Percentiles rank a stretch among this genome's conserved stretches.
Evolutionary conservation across 2,797 vertebrate genomes (phyloP).

Genomic region (Gephyroberyx darwinii): DNA sequence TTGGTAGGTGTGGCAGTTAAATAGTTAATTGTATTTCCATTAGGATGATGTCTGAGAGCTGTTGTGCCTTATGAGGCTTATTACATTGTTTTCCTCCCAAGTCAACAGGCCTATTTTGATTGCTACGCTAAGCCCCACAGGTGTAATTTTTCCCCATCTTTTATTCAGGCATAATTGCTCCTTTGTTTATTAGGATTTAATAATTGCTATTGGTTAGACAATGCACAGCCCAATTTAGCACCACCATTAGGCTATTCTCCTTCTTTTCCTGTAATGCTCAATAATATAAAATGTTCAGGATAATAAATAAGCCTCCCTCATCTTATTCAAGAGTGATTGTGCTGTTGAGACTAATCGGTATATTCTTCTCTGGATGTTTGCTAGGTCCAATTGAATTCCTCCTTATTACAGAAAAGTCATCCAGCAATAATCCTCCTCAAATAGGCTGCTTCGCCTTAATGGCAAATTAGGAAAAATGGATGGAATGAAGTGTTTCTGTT

Average conservation of each 20-base stretch:
- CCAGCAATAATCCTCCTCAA: constrained; percentile 37
- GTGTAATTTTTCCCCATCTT: constrained; percentile 37
- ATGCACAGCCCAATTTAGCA: constrained; percentile 42
- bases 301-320: constrained; percentile 52
- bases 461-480: constrained; percentile 23
- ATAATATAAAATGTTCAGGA: constrained; percentile 31
- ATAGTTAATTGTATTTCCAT: constrained; percentile 51
- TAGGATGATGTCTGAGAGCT: constrained; percentile 43
- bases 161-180: constrained; percentile 44
- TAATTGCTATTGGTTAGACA: constrained; percentile 61
- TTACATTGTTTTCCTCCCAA: constrained; percentile 40
- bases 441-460: constrained; percentile 30
- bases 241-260: constrained; percentile 43
- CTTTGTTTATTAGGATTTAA: constrained; percentile 58
- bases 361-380: constrained; percentile 51
- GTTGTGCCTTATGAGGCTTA: constrained; percentile 23
- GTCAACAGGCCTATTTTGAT: constrained; percentile 50
- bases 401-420: constrained; percentile 38
- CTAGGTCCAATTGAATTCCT: constrained; percentile 7
- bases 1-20: constrained; percentile 28
- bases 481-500: background rate
- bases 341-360: constrained; percentile 51
- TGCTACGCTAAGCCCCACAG: constrained; percentile 41
- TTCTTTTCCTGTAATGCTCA: constrained; percentile 38
- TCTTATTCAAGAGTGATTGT: constrained; percentile 57